A percentile compares a stretch with the other conserved stretches of the same genome.
Conservation (phyloP, 1,140 invertebrate species). For the Trichonephila inaurata region DNA sequence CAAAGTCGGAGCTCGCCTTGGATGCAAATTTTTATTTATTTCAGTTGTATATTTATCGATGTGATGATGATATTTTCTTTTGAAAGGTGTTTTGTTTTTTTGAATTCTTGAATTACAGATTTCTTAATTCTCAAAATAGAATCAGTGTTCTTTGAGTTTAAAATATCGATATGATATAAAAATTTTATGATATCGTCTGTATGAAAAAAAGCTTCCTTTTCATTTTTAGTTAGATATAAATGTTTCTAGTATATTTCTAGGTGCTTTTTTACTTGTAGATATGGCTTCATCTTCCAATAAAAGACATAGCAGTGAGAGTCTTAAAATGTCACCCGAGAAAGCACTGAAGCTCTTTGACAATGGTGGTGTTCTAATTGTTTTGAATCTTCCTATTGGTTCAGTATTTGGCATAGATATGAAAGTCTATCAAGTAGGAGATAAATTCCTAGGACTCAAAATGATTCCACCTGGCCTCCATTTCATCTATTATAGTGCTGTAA, state of each 20-base stretch:
- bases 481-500: constrained; percentile 89
- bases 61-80: no score
- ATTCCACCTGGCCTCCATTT: constrained; percentile 98
- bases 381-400: constrained; percentile 81
- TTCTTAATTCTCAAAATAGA: no score
- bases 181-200: no score
- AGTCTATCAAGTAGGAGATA: constrained; percentile 94
- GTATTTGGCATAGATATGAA: constrained; percentile 93
- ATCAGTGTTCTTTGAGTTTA: no score
- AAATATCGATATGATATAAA: no score
- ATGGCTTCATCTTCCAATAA: constrained; percentile 61
- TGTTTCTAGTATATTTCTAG: background rate
- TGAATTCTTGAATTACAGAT: no score
- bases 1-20: no score
- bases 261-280: background rate
- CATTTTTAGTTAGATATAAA: background rate
- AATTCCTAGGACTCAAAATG: constrained; percentile 98
- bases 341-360: constrained; percentile 89
- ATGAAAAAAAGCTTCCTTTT: no score
- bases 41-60: no score
- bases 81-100: no score
- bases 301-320: background rate
- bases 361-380: constrained; percentile 87
- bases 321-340: constrained; percentile 88
- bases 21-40: no score